Conservation (phyloP, 2,888 invertebrate genomes). For the Tiliacea aurago region DNA sequence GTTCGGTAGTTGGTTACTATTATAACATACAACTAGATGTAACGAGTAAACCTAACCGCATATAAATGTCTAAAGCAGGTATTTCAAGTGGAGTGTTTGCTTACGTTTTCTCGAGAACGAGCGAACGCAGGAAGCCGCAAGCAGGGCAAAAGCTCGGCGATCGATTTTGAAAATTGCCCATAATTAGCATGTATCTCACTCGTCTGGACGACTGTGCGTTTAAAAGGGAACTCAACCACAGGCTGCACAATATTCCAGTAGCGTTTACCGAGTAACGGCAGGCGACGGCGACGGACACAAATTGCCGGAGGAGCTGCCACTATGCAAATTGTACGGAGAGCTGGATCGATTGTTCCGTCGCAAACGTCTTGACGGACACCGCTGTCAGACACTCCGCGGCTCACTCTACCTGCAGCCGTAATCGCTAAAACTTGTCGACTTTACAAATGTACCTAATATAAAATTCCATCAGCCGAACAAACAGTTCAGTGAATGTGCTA, state of each 20-base stretch:
- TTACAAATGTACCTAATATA: constrained; percentile 40
- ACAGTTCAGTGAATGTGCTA: constrained; percentile 53
- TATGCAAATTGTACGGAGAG: constrained; percentile 85
- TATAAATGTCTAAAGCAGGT: constrained; percentile 62
- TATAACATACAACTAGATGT: constrained; percentile 37
- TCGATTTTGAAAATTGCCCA: constrained; percentile 90
- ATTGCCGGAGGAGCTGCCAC: constrained; percentile 88
- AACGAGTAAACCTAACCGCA: constrained; percentile 59
- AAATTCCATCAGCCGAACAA: constrained; percentile 53
- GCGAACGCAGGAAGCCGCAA: constrained; percentile 87
- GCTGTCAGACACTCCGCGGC: constrained; percentile 50
- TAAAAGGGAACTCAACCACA: constrained; percentile 87
- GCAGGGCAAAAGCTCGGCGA: constrained; percentile 86
- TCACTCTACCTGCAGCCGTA: constrained; percentile 31
- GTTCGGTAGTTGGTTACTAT: no score
- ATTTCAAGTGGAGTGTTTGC: constrained; percentile 73
- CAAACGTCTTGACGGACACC: constrained; percentile 65
- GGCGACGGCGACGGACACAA: constrained; percentile 87
- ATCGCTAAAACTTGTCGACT: constrained; percentile 43
- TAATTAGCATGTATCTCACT: constrained; percentile 90
- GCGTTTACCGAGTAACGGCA: constrained; percentile 89
- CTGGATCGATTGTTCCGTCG: constrained; percentile 82
- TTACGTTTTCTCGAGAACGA: constrained; percentile 76
- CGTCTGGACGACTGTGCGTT: constrained; percentile 85
- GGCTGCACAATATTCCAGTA: constrained; percentile 88